Evolutionary conservation across 2,797 vertebrate species (phyloP), one percentile per base, ranked within the genome.

Genomic region (Psittacula derbiana): DNA sequence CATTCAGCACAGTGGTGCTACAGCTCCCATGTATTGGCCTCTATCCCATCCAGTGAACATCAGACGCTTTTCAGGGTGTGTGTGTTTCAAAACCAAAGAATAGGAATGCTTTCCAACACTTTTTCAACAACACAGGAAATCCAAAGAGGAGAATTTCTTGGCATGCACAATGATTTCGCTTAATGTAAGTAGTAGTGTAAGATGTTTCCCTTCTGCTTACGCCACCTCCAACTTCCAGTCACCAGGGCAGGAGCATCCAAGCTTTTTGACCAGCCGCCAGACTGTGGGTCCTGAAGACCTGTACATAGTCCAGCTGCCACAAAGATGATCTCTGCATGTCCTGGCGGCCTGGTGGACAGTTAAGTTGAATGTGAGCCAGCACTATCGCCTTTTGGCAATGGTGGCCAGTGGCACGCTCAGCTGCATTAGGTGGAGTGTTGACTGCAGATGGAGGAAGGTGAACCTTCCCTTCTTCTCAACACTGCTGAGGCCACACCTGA

Each of bases 1-100:
- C 27, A 24, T 1, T 49, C 3, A 2, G 21, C 17, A 25, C 43
- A 21, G 57, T 30, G 30, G 12, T 46, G 31, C 43, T 38, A 49
- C 0, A 0, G 27, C 19, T 43, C 23, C 27, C 6, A 2, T n/a
- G 20, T 44, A 20, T 12, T 24, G 21, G 5, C 27, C 31, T 64
- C 27, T 83, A 6, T 46, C 1, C 0, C 27, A 61, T 30, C 19
- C 65, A 47, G 30, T 55, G 47, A 70, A 70, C 11, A 62, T 33
- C 47, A 64, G 19, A 30, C 30, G 9, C 6, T 28, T 49, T 64
- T 16, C 41, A 38, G 8, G 4, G 6, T 2, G 3, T 2, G 3
- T 6, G 8, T 19, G 6, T 25, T 50, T 64, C 65, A 70, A 83
- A 89, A 64, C n/a, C 28, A 44, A 64, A 76, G 18, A 43, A 27